A percentile compares a stretch with the other conserved stretches of the same genome.
These are phyloP conservation scores for Stenurella melanura DNA, from an alignment of 2,888 invertebrate genomes.

Conservation along the genomic window DNA sequence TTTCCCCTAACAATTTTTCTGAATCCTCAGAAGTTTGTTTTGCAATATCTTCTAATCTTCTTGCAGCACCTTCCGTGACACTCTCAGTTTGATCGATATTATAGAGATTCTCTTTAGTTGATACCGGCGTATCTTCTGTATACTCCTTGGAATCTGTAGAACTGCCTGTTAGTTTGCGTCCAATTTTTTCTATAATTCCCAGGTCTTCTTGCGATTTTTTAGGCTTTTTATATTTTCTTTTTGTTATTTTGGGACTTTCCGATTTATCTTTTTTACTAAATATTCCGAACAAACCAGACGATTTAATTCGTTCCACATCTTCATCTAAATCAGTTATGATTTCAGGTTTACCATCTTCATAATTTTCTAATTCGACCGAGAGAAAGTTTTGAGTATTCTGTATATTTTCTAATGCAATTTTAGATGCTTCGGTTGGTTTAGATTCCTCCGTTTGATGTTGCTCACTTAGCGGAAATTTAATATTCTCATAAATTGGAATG, in stretches of 20 bases:
- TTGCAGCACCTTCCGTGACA: slow-evolving; percentile 16
- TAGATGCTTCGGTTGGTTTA: slow-evolving; percentile 19
- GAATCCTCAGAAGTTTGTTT: neutral
- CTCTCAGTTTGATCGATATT: neutral
- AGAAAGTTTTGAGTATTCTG: slow-evolving; percentile 61
- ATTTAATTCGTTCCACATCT: slow-evolving; percentile 54
- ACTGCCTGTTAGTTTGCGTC: slow-evolving; percentile 55
- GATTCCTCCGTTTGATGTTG: slow-evolving; percentile 22
- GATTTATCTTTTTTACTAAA: slow-evolving; percentile 60
- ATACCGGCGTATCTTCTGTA: neutral
- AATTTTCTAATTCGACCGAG: slow-evolving; percentile 62
- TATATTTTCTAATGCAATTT: slow-evolving; percentile 51
- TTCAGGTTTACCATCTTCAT: slow-evolving; percentile 63
- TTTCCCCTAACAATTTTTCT: neutral
- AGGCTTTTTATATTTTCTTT: slow-evolving; percentile 58
- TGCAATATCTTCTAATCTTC: slow-evolving; percentile 8
- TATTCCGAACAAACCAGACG: slow-evolving; percentile 61
- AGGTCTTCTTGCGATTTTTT: slow-evolving; percentile 54
- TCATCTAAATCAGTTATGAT: slow-evolving; percentile 60
- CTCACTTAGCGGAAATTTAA: neutral
- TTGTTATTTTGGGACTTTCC: slow-evolving; percentile 57
- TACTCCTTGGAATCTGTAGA: slow-evolving; percentile 47
- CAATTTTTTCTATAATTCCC: slow-evolving; percentile 56
- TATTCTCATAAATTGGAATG: neutral
- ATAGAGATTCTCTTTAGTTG: neutral